Conservation (phyloP, 2,797 vertebrate species). For the Spinibarbus caldwelli region DNA sequence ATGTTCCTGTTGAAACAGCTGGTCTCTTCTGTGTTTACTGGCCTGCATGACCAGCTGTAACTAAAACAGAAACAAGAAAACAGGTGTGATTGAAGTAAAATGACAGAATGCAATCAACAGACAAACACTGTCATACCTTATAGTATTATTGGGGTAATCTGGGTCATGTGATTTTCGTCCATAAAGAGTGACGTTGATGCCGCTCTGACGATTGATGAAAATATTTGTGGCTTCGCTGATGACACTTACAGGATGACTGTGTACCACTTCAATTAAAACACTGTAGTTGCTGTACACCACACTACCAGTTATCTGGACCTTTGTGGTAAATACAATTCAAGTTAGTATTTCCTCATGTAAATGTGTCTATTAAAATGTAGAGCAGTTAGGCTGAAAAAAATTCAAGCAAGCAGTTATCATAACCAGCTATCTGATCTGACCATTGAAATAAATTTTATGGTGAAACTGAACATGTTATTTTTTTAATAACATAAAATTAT, state of each 20-base stretch:
- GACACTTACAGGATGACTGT: slow-evolving; percentile 74
- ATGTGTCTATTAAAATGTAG: neutral
- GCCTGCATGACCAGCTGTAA: slow-evolving; percentile 80
- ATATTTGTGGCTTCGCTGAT: slow-evolving; percentile 83
- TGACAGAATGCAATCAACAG: neutral
- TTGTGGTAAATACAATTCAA: neutral
- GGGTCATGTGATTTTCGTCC: slow-evolving; percentile 81
- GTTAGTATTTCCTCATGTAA: neutral
- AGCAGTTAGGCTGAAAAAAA: neutral
- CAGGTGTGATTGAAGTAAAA: neutral
- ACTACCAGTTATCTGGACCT: slow-evolving; percentile 81
- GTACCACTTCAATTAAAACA: slow-evolving; percentile 76
- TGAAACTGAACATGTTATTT: neutral
- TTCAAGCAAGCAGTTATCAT: too few relatives aligned
- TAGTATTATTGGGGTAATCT: slow-evolving; percentile 72
- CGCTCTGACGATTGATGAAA: slow-evolving; percentile 70
- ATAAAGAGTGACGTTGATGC: slow-evolving; percentile 69
- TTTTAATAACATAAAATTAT: neutral
- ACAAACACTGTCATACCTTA: slow-evolving; percentile 72
- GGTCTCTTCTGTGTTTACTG: slow-evolving; percentile 70
- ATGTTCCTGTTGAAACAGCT: slow-evolving; percentile 75
- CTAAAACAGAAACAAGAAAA: slow-evolving; percentile 62
- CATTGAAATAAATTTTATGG: neutral
- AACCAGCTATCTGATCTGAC: neutral
- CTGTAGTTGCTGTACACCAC: slow-evolving; percentile 86